Percentiles rank a stretch among this genome's conserved stretches.
Conservation (phyloP, 1,140 invertebrate genomes). For the Stegodyphus mimosarum region DNA sequence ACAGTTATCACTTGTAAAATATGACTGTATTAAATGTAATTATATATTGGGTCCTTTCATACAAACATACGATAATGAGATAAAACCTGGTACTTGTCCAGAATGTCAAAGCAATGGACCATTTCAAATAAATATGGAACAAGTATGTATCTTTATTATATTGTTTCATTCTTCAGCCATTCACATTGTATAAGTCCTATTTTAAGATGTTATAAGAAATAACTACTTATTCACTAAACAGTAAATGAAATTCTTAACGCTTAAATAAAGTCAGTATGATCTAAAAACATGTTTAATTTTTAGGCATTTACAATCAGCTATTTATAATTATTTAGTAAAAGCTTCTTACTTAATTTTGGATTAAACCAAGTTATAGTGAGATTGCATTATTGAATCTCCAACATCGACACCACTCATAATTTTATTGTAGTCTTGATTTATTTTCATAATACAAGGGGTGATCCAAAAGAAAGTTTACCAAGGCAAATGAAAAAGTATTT, state of each 20-base stretch:
- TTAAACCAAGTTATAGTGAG: no score
- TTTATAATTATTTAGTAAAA: no score
- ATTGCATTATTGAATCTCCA: no score
- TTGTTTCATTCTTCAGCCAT: neutral
- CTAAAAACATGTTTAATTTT: no score
- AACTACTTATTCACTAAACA: neutral
- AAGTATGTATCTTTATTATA: constrained; percentile 72
- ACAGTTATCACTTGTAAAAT: constrained; percentile 95
- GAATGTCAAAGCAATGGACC: constrained; percentile 97
- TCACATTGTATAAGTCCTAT: neutral
- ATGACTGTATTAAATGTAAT: constrained; percentile 96
- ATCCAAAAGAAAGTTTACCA: no score
- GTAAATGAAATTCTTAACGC: neutral
- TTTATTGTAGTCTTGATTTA: no score
- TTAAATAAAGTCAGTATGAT: neutral
- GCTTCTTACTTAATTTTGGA: no score
- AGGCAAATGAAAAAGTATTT: no score
- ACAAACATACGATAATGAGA: constrained; percentile 91
- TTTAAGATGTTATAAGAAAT: neutral
- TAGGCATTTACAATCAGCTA: no score
- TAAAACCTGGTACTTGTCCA: constrained; percentile 95
- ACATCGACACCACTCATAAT: no score
- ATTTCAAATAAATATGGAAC: constrained; percentile 80
- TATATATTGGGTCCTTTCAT: constrained; percentile 96
- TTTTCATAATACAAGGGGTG: no score